Conservation (phyloP, 2,113 vertebrate genomes). For the Burhinus bistriatus region DNA sequence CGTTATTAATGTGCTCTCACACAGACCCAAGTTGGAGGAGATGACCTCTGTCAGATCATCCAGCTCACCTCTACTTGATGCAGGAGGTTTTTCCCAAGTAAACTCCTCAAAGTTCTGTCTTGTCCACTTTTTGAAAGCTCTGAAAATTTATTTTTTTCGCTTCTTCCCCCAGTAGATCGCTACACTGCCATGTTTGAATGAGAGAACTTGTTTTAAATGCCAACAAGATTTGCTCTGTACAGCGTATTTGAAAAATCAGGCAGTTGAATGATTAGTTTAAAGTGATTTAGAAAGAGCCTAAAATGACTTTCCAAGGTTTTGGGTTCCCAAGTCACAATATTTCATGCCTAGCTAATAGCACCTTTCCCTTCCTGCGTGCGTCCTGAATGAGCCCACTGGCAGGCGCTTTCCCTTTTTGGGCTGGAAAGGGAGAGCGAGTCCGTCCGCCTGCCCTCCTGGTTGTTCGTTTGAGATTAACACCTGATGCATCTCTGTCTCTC, state of each 20-base stretch:
- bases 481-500: constrained; percentile 62
- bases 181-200: neutral
- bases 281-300: neutral
- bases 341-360: neutral
- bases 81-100: neutral
- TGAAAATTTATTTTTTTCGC: neutral
- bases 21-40: neutral
- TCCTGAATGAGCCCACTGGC: neutral
- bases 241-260: neutral
- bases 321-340: neutral
- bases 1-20: neutral
- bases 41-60: neutral
- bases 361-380: neutral
- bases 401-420: neutral
- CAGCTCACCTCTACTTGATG: neutral
- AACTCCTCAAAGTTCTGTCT: neutral
- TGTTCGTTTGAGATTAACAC: constrained; percentile 59
- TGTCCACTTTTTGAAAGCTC: neutral
- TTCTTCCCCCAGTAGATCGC: neutral
- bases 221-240: neutral
- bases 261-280: neutral
- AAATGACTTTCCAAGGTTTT: neutral
- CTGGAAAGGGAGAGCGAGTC: neutral
- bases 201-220: neutral
- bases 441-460: neutral